Percentiles rank a stretch among this genome's conserved stretches.
Evolutionary conservation across 2,797 vertebrate genomes (phyloP).

Genomic region (Apogon hyalosoma): DNA sequence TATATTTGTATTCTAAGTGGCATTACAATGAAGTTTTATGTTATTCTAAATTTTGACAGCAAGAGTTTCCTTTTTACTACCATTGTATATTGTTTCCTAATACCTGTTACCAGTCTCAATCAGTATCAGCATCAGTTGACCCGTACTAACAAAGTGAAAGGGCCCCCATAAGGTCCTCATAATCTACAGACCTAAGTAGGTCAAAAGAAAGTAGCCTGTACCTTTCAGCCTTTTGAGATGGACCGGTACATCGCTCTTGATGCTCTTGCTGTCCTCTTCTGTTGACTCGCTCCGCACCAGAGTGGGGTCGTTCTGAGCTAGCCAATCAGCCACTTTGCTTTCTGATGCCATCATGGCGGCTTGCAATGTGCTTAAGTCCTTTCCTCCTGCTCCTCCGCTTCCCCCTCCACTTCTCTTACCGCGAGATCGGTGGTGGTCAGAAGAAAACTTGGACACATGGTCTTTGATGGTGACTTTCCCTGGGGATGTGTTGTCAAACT

Average conservation of each 20-base stretch:
- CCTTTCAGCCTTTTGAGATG: constrained; percentile 98
- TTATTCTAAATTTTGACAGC: too few species aligned
- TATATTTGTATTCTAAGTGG: too few species aligned
- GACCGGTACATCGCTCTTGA: constrained; percentile 96
- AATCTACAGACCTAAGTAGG: not conserved
- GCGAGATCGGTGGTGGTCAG: constrained; percentile 89
- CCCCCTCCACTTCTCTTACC: constrained; percentile 88
- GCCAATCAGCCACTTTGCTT: constrained; percentile 98
- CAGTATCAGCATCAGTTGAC: too few species aligned
- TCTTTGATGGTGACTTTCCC: constrained; percentile 99
- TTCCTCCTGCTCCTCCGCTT: constrained; percentile 76
- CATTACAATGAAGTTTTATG: too few species aligned
- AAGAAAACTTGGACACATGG: constrained; percentile 92
- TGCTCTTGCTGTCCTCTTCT: constrained; percentile 97
- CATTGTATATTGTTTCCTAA: too few species aligned
- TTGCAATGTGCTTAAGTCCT: constrained; percentile 93
- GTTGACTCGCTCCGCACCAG: constrained; percentile 91
- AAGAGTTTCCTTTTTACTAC: too few species aligned
- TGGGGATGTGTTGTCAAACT: constrained; percentile 95
- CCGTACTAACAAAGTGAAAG: too few species aligned
- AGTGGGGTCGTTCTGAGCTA: constrained; percentile 97
- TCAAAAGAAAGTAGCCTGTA: constrained; percentile 67
- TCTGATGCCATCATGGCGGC: constrained; percentile 97
- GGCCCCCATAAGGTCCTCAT: not conserved
- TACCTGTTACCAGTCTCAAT: too few species aligned